Evolutionary conservation across 2,113 vertebrate species (phyloP).

Genomic region (Cyphomyrus discorhynchus): DNA sequence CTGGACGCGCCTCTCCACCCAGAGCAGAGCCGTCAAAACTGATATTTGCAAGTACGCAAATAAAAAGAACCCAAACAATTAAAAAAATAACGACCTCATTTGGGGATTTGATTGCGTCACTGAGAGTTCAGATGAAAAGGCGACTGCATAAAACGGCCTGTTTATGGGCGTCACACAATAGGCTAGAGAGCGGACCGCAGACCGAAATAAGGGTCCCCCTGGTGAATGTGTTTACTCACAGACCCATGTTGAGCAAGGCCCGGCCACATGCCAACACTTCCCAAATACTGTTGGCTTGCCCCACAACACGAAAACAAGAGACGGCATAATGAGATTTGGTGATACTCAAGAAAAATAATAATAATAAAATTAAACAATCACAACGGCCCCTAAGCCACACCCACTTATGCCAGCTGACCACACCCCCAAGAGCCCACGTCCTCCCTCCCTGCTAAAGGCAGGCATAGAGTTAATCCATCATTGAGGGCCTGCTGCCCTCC

Average conservation of each 20-base stretch:
- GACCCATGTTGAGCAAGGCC: not conserved
- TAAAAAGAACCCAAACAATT: conserved; percentile 25
- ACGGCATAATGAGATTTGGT: not conserved
- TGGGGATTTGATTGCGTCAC: conserved; percentile 24
- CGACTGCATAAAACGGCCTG: conserved; percentile 23
- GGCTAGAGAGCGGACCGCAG: conserved; percentile 29
- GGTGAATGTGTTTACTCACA: conserved; percentile 14
- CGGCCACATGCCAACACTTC: not conserved
- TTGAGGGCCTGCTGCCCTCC: not conserved
- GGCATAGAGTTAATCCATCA: not conserved
- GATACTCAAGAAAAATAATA: not conserved
- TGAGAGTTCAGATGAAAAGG: conserved; percentile 23
- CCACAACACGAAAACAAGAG: conserved; percentile 30
- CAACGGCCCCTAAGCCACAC: not conserved
- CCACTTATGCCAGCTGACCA: not conserved
- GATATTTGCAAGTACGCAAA: not conserved
- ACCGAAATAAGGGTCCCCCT: conserved; percentile 36
- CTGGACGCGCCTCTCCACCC: not conserved
- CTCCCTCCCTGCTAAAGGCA: not conserved
- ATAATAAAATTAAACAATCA: not conserved
- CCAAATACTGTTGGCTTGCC: conserved; percentile 26
- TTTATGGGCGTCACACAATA: conserved; percentile 24
- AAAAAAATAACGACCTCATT: conserved; percentile 19
- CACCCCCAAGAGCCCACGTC: not conserved
- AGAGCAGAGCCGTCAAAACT: not conserved